A percentile compares a stretch with the other conserved stretches of the same genome.
phyloP scores from a whole-genome alignment of 2,797 vertebrate species.

The Tauraco hartlaubi region DNA sequence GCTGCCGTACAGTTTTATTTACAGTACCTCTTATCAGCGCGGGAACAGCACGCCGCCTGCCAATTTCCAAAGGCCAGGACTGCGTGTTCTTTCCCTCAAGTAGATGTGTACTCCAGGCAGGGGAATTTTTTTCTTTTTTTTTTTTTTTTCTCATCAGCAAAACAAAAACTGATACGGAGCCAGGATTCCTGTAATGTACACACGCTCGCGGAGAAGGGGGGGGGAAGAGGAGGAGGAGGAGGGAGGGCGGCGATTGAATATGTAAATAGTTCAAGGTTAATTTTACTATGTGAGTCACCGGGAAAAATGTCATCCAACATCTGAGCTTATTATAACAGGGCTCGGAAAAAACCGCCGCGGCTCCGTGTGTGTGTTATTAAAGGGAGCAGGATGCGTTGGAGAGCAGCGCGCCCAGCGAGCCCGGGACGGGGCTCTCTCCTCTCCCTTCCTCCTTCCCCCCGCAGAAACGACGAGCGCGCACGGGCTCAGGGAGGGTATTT shows the following conservation, averaged over 20 bases:
- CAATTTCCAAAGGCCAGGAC: constrained; percentile 93
- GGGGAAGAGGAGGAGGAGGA: neutral
- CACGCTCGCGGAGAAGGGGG: neutral
- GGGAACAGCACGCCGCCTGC: constrained; percentile 90
- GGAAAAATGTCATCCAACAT: constrained; percentile 64
- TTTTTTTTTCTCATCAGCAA: constrained; percentile 81
- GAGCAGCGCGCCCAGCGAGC: neutral
- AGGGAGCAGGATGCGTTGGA: constrained; percentile 3
- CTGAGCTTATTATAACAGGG: constrained; percentile 35
- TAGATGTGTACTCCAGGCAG: constrained; percentile 84
- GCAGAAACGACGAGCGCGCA: constrained; percentile 37
- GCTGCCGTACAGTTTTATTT: constrained; percentile 96
- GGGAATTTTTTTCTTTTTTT: constrained; percentile 51
- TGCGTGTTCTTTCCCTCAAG: constrained; percentile 90
- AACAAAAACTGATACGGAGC: constrained; percentile 68
- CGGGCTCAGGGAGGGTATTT: constrained; percentile 71
- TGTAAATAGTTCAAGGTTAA: constrained; percentile 74
- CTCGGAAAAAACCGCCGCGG: neutral
- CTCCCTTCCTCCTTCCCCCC: neutral
- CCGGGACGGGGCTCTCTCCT: neutral
- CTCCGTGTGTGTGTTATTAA: constrained; percentile 41
- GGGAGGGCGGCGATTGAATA: constrained; percentile 36
- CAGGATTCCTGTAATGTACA: constrained; percentile 65
- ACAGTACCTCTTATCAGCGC: constrained; percentile 97
- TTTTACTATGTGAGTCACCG: constrained; percentile 39